phyloP scores from a whole-genome alignment of 2,113 vertebrate species.

The Lophochroa leadbeateri region DNA sequence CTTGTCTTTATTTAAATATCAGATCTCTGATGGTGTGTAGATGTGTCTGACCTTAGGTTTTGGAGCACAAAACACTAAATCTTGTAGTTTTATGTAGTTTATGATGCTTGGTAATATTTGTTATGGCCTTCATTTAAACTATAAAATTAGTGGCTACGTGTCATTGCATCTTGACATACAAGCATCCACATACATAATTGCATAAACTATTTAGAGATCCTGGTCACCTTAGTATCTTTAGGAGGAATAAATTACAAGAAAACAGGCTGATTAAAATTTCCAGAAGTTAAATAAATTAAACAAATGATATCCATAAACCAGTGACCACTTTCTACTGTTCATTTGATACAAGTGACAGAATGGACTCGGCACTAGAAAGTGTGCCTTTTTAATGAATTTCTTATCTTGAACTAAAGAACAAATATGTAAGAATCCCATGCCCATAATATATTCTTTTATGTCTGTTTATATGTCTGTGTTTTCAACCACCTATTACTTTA shows the following conservation, averaged over 20 bases:
- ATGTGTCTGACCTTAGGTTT: accelerated
- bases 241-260: neutral
- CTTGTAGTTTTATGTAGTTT: neutral
- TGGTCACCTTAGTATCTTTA: neutral
- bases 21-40: neutral
- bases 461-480: neutral
- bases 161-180: neutral
- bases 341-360: neutral
- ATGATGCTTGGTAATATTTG: neutral
- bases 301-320: neutral
- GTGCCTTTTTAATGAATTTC: neutral
- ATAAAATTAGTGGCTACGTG: neutral
- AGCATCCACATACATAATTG: neutral
- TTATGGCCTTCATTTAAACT: neutral
- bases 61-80: neutral
- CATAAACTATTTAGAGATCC: neutral
- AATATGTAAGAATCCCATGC: neutral
- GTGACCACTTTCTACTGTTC: neutral
- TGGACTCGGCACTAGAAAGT: neutral
- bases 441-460: neutral
- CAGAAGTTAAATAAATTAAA: neutral
- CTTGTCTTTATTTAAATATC: neutral
- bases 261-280: neutral
- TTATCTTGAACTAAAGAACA: neutral
- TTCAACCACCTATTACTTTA: neutral